Evolutionary conservation across 2,113 vertebrate species (phyloP), one percentile per base, ranked within the genome.

Genomic region (Chionodraco myersi): DNA sequence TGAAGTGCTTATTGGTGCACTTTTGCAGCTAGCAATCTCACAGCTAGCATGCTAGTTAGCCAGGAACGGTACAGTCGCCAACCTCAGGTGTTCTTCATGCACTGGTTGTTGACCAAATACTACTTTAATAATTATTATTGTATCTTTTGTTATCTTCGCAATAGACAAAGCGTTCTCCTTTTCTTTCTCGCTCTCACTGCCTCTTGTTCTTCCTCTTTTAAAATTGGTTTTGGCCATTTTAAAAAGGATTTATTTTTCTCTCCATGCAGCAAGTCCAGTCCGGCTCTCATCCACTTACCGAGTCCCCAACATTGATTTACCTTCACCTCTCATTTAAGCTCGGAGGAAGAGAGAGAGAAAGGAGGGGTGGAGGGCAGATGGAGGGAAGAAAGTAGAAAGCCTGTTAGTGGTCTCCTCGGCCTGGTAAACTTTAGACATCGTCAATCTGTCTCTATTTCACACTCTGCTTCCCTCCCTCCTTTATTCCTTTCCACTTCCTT

Each of bases 251-350:
- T 13, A 36, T 23, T 3, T 58, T 26, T 34, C 6, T 69, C 57
- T 58, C 77, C 74, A 34, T 75, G 75, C 64, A 88, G 78, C 77
- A 59, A 21, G 72, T 85, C 82, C 56, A 63, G 87, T 84, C 83
- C 15, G 56, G 80, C 84, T 82, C 74, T 90, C 83, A 72, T 80
- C 82, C 73, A 44, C 87, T 79, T 87, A 89, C 80, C 74, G 76
- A 89, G 87, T 91, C 87, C 80, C 78, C 61, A 49, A 3, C 87
- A 91, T 92, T 92, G 90, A 91, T 92, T 92, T 91, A 88, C 87
- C 78, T 91, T 91, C 90, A 89, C 74, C 72, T 90, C 81, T 84
- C 79, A 90, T 89, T 86, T 88, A 82, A 56, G 73, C 73, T 87
- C 49, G 45, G 63, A 75, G 72, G 60, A 67, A 72, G 65, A 71